Evolutionary conservation across 1,140 invertebrate species (phyloP).

Genomic region (Orchestia grillus): DNA sequence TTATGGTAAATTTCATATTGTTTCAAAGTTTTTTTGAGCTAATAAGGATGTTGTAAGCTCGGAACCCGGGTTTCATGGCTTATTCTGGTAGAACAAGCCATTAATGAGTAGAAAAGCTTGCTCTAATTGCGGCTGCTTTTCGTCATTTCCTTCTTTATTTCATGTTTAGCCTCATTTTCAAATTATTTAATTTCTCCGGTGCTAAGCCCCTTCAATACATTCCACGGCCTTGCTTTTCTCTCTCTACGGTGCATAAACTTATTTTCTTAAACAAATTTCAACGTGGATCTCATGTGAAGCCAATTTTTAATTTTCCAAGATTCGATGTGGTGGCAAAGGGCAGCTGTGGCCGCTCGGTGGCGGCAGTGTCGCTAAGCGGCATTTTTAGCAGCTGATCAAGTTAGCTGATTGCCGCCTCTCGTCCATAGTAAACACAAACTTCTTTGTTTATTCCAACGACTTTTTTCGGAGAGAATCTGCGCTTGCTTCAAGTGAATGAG

Average conservation of each 20-base stretch:
- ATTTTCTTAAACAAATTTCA: not conserved
- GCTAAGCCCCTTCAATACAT: not conserved
- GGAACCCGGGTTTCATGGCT: no score
- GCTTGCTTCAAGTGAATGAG: not conserved
- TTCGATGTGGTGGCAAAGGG: not conserved
- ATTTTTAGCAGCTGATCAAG: slow-evolving; percentile 39
- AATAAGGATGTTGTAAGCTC: no score
- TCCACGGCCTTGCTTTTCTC: not conserved
- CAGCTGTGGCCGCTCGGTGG: not conserved
- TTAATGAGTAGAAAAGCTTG: no score
- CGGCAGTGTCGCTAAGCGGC: not conserved
- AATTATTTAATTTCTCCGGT: not conserved
- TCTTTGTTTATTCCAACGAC: not conserved
- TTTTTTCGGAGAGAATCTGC: not conserved
- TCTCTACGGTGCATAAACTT: not conserved
- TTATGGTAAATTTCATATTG: no score
- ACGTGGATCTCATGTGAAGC: not conserved
- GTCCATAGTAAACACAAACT: not conserved
- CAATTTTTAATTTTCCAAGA: not conserved
- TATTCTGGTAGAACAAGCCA: no score
- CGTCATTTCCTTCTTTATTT: not conserved
- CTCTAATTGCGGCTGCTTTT: not conserved
- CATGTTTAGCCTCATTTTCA: not conserved
- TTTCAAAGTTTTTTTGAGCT: no score
- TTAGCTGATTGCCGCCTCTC: slow-evolving; percentile 23